A percentile compares a stretch with the other conserved stretches of the same genome.
Evolutionary conservation across 1,140 invertebrate species (phyloP).

Genomic region (Stegodyphus mimosarum): DNA sequence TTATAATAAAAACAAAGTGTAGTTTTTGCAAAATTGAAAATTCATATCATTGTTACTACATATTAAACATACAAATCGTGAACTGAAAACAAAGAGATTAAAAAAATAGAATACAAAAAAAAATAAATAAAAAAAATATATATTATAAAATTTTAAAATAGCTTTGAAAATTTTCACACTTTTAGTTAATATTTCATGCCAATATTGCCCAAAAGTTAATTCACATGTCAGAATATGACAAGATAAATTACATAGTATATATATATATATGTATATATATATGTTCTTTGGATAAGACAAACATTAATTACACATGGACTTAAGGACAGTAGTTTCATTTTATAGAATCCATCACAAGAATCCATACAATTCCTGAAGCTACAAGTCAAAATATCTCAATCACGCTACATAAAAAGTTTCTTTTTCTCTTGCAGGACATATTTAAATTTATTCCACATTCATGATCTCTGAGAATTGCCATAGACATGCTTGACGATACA

Average conservation of each 20-base stretch:
- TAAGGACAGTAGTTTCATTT: slow-evolving; percentile 14
- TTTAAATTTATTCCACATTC: slow-evolving; percentile 10
- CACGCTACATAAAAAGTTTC: slow-evolving; percentile 15
- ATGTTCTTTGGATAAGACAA: slow-evolving; percentile 39
- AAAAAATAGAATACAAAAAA: too few species aligned
- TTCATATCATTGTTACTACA: too few species aligned
- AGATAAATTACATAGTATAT: neutral
- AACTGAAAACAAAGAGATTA: too few species aligned
- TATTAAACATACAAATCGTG: too few species aligned
- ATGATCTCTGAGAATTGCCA: neutral
- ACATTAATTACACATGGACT: slow-evolving; percentile 51
- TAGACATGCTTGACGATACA: slow-evolving; percentile 1
- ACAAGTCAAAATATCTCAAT: slow-evolving; percentile 19
- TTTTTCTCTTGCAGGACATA: slow-evolving; percentile 6
- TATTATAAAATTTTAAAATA: too few species aligned
- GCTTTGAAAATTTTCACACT: too few species aligned
- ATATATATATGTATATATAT: neutral
- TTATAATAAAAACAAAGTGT: too few species aligned
- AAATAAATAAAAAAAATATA: too few species aligned
- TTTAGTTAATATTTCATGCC: neutral
- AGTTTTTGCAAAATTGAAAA: too few species aligned
- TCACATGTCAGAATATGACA: slow-evolving; percentile 6
- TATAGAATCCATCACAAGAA: slow-evolving; percentile 34
- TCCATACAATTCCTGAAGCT: slow-evolving; percentile 15
- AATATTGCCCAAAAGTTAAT: slow-evolving; percentile 4